These are phyloP conservation scores for Priocnemis perturbator DNA, from an alignment of 2,888 invertebrate species.

Conservation along the genomic window DNA sequence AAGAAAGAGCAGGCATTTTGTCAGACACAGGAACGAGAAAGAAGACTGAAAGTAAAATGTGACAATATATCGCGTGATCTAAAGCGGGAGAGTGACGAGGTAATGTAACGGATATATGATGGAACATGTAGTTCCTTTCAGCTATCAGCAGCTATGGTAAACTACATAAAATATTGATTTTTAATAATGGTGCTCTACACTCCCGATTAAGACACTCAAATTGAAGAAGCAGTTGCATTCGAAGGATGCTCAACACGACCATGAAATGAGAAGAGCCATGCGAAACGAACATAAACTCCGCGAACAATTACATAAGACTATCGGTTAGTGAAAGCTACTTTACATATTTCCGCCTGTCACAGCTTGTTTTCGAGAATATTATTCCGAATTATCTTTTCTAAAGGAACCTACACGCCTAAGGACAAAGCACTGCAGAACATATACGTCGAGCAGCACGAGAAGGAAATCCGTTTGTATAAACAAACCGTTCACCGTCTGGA, in stretches of 20 bases:
- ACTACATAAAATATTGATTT: constrained; percentile 7
- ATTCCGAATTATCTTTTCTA: not conserved
- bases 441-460: constrained; percentile 44
- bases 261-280: constrained; percentile 57
- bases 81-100: constrained; percentile 60
- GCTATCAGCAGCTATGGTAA: not conserved
- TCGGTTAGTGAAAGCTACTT: constrained; percentile 42
- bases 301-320: constrained; percentile 54
- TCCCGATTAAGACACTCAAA: constrained; percentile 48
- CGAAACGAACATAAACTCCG: constrained; percentile 54
- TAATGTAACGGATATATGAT: constrained; percentile 19
- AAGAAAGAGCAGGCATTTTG: constrained; percentile 48
- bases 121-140: not conserved
- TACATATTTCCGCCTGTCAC: not conserved
- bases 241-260: constrained; percentile 59
- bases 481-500: constrained; percentile 58
- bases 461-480: constrained; percentile 52
- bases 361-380: not conserved
- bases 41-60: constrained; percentile 53
- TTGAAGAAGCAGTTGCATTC: constrained; percentile 58
- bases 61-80: constrained; percentile 47
- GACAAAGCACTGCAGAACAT: constrained; percentile 45
- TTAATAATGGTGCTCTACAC: no score
- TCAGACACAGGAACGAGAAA: constrained; percentile 53
- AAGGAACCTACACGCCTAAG: constrained; percentile 51